Percentiles rank a stretch among this genome's conserved stretches.
Evolutionary conservation across 2,113 vertebrate species (phyloP).

Genomic region (Melanerpes formicivorus): DNA sequence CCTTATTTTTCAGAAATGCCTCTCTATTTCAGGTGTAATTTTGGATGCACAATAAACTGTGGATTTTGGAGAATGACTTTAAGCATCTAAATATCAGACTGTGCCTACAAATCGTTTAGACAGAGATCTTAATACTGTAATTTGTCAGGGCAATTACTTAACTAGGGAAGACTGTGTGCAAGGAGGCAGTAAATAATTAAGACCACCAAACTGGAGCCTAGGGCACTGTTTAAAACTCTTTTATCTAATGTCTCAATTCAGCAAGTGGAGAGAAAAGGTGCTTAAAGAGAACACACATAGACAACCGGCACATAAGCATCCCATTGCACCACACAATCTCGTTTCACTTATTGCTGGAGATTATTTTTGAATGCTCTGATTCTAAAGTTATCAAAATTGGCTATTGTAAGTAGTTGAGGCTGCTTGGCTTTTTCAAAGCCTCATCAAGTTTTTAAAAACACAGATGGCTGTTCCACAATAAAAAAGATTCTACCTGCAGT

Average conservation of each 20-base stretch:
- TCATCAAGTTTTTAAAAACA: conserved; percentile 67
- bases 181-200: conserved; percentile 59
- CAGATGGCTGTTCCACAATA: conserved; percentile 62
- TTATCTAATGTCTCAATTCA: conserved; percentile 21
- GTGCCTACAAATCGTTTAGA: conserved; percentile 50
- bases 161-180: conserved; percentile 23
- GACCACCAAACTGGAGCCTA: conserved; percentile 46
- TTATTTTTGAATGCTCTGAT: conserved; percentile 51
- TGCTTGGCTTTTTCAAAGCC: conserved; percentile 60
- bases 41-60: conserved; percentile 45
- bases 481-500: conserved; percentile 51
- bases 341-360: conserved; percentile 38
- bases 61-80: conserved; percentile 38
- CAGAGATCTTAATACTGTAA: conserved; percentile 47
- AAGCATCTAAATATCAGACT: conserved; percentile 38
- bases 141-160: conserved; percentile 60
- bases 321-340: not conserved
- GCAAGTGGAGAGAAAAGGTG: conserved; percentile 17
- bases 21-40: conserved; percentile 35
- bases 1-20: conserved; percentile 34
- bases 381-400: conserved; percentile 53
- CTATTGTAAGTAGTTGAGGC: conserved; percentile 37
- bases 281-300: not conserved
- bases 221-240: conserved; percentile 29
- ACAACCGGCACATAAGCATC: conserved; percentile 1